Evolutionary conservation across 2,888 invertebrate species (phyloP), one percentile per base, ranked within the genome.

Genomic region (Dasypolia templi): DNA sequence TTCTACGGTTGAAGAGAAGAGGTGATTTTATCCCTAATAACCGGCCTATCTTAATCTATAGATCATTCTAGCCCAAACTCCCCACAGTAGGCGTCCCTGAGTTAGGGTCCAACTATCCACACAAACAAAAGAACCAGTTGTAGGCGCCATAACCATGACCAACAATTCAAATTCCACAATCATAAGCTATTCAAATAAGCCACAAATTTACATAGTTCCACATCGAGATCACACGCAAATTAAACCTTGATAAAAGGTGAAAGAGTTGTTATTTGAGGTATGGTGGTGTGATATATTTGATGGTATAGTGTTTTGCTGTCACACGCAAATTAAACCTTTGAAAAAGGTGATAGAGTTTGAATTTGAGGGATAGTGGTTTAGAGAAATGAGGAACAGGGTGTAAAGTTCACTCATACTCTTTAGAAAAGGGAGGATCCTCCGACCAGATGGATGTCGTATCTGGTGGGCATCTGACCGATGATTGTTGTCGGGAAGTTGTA

Each of bases 151-250:
- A 77, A 22, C 62, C 68, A 67, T 77, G 70, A 69, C 55, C 61
- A 55, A 77, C 12, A 83, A 35, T 39, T 12, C 22, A 51, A 59
- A 26, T 39, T 12, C 42, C 14, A 68, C 56, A 32, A 19, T 32
- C 35, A 61, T 58, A 66, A 63, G 44, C 32, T 64, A 84, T 84
- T 80, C 32, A 73, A 84, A 82, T 51, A 44, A 70, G 64, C 44
- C 53, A 62, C 56, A 67, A 82, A 81, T 77, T 81, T 68, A 49
- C 81, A 81, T 85, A 81, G 64, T 68, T 82, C 67, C 39, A 75
- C 68, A 69, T 70, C 58, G 53, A 82, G 85, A 77, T 84, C 87
- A 74, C 29, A 56, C 12, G 51, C 22, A 59, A 35, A 77, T 55
- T 68, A 11, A 32, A 67, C 67, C 42, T 71, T 81, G 82, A 2